Conservation (phyloP, 1,140 invertebrate genomes). For the Grapholita molesta region DNA sequence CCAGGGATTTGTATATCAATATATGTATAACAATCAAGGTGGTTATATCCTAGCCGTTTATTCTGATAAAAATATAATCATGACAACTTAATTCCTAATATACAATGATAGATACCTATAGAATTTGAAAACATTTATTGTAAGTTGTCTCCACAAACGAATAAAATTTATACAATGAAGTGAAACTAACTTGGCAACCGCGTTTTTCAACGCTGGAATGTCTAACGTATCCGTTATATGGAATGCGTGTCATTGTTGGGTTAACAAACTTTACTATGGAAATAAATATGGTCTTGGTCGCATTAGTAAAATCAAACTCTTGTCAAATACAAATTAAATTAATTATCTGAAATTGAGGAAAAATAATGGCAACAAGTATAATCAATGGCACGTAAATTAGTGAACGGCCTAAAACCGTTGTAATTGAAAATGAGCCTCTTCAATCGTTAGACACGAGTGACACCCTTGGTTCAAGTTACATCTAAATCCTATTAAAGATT, state of each 20-base stretch:
- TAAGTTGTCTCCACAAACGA: background rate
- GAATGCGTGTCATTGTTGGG: background rate
- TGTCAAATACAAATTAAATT: background rate
- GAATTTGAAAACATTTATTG: background rate
- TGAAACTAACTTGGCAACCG: background rate
- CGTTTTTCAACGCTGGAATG: background rate
- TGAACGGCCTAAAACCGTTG: background rate
- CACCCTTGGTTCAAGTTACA: conserved; percentile 2
- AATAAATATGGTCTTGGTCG: background rate
- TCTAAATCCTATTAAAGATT: too few species aligned
- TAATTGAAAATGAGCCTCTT: background rate
- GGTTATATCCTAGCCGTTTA: too few species aligned
- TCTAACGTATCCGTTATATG: background rate
- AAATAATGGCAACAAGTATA: background rate
- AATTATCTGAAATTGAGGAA: background rate
- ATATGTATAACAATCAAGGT: background rate
- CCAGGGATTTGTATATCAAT: background rate
- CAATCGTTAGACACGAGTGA: background rate
- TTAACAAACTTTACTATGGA: background rate
- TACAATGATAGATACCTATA: background rate
- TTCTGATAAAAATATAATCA: too few species aligned
- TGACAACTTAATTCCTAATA: too few species aligned
- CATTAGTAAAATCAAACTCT: background rate
- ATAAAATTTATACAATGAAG: background rate
- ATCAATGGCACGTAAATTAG: background rate